Base-by-base conservation (phyloP, 2,113 vertebrate species). In the Brachyistius frenatus region DNA sequence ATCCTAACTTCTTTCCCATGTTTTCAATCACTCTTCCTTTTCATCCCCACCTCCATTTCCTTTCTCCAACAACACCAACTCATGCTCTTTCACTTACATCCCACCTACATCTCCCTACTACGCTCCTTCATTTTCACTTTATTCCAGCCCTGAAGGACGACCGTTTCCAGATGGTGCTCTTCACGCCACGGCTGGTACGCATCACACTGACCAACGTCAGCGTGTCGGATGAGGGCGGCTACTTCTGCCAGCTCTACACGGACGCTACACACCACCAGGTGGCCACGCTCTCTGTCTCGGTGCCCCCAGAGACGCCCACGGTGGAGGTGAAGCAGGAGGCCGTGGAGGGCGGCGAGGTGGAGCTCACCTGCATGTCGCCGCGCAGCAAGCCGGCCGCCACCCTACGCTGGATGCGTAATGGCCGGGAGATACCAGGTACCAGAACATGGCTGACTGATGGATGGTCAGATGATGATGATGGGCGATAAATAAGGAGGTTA, bases 241-340 rank as follows among this genome's bases (percentile, higher is more conserved):
- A 97, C 91, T 98, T 96, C 92, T 98, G 97, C 90, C 97, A 97
- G 93, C 96, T 98, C 37, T 98, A 98, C 90, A 96, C 96, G 0
- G 96, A 97, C 14, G 93, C 94, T 75, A 98, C 97, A 0, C 96
- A 97, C 91, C 97, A 98, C 91, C 96, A 97, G 94, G 97, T 97
- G 76, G 96, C 97, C 13, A 96, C 95, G 9, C 95, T 98, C 58
- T 96, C 96, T 0, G 97, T 98, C 1, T 80, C 88, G 92, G 97
- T 98, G 81, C 94, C 93, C 5, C 96, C 97, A 0, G 96, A 96
- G 80, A 94, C 94, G 55, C 97, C 97, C 0, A 84, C 91, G 0
- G 96, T 98, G 86, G 96, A 97, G 79, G 96, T 96, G 81, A 95
- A 94, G 78, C 95, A 95, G 47, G 95, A 96, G 73, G 96, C 95